Evolutionary conservation across 2,888 invertebrate species (phyloP), one percentile per base, ranked within the genome.

Genomic region (Helicoverpa assulta): DNA sequence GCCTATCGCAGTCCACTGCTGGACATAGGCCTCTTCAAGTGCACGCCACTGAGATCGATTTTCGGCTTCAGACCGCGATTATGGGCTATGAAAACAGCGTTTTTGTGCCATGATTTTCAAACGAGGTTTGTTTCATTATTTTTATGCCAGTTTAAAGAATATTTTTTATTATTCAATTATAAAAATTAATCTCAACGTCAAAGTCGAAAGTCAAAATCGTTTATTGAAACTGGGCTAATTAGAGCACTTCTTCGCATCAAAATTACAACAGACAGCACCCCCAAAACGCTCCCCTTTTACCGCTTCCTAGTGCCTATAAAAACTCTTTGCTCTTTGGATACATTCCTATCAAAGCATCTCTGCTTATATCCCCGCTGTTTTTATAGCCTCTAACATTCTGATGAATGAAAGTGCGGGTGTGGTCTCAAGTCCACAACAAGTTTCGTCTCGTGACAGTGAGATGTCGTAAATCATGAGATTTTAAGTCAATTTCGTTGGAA

Each of bases 351-450:
- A 37, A 37, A 37, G 37, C 37, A 37, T 37, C 37, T 33, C 47
- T 40, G 26, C 37, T 51, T 14, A 4, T 29, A n/a, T 19, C 0
- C 3, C 14, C 72, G 78, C 70, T 52, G 18, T 19, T 67, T 1
- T 54, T 53, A 50, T 51, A 55, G 81, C 81, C 60, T 33, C 63
- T 54, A 12, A 54, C 53, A 84, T 71, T 70, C 67, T 72, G 50
- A 63, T 64, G 73, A 71, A 82, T 75, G 82, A 81, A 82, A 84
- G 82, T 81, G 58, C 53, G 69, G 80, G 80, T 73, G 82, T 69
- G 84, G 77, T 60, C 14, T 54, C 33, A 55, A 26, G 33, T 16
- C 71, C 62, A 73, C 73, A 83, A 73, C 77, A 73, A 73, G 78
- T 77, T 75, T 72, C 70, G 54, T 73, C 75, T 79, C 67, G 58